Base-by-base conservation (phyloP, 1,140 invertebrate species). In the Antheraea pernyi region DNA sequence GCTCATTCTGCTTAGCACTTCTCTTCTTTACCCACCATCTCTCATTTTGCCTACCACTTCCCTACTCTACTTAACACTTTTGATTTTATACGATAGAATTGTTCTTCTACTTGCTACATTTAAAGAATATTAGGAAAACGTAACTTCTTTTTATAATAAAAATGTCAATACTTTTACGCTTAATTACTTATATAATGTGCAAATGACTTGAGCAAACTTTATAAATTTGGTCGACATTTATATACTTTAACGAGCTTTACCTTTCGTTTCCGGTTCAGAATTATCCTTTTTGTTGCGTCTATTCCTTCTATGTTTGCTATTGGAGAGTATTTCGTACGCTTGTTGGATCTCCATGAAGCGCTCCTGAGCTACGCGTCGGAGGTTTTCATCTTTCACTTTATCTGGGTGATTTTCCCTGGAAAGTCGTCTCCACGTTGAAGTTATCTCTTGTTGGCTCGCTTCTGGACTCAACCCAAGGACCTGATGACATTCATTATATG, bases 371-470 rank as follows among this genome's bases (percentile, higher is more conserved):
- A 90, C 92, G 11, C 91, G 87, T 11, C 94, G 92, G 70, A 95
- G 93, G 0, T 92, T 88, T 0, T 94, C 93, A 76, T 97, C 96
- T 84, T 97, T 97, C 5, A 96, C 95, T 89, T 98, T 98, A 80
- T 99, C 98, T 0, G 98, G 98, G 93, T 99, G 98, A 90, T 96
- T 96, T 86, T 98, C 95, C n/a, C 96, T 95, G 0, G 97, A 98
- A 0, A 99, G 89, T 42, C 94, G 93, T 62, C 97, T 90, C 95
- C 97, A 99, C 67, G 93, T 95, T 0, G 95, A 81, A 0, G 96
- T 98, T 6, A 99, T 97, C 82, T 98, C 97, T 62, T 96, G 94
- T 85, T 98, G 97, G 30, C 95, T 96, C 0, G 97, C 95, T 0
- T 95, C 95, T 59, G 94, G 94, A 18, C 95, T 93, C 0, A 99